phyloP scores from a whole-genome alignment of 2,113 vertebrate genomes.

The Hypomesus transpacificus region DNA sequence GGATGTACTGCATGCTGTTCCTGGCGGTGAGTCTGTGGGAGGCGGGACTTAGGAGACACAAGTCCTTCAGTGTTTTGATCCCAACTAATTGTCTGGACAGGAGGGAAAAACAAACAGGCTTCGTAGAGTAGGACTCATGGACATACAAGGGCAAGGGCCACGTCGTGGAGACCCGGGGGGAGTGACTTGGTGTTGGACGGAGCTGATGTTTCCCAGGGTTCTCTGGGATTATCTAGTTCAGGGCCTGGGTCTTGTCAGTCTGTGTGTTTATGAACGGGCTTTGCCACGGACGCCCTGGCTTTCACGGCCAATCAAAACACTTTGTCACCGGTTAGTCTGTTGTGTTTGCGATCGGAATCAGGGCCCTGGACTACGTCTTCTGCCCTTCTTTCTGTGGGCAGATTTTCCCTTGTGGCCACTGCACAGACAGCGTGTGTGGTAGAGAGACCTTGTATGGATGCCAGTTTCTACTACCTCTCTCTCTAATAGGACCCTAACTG shows the following conservation, averaged over 20 bases:
- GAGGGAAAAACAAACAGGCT: not conserved
- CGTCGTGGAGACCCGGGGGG: slow-evolving; percentile 8
- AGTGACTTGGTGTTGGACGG: slow-evolving; percentile 14
- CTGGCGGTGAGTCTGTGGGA: slow-evolving; percentile 79
- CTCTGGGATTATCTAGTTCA: slow-evolving; percentile 18
- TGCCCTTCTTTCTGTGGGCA: no score
- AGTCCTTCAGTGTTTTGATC: not conserved
- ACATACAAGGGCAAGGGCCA: no score
- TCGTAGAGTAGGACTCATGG: no score
- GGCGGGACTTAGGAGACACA: not conserved
- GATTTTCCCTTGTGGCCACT: not conserved
- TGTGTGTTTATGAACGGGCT: slow-evolving; percentile 22
- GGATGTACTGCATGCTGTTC: slow-evolving; percentile 98
- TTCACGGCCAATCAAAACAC: slow-evolving; percentile 39
- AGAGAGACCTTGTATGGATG: slow-evolving; percentile 3
- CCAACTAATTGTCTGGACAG: not conserved
- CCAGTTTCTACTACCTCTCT: slow-evolving; percentile 46
- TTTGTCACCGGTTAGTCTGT: slow-evolving; percentile 8
- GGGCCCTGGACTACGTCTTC: no score
- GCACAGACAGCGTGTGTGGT: not conserved
- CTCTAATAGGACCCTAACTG: slow-evolving; percentile 25
- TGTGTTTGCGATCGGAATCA: slow-evolving; percentile 7
- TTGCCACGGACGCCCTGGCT: not conserved
- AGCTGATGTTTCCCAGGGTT: slow-evolving; percentile 29
- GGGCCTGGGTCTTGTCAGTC: slow-evolving; percentile 36